phyloP scores from a whole-genome alignment of 2,113 vertebrate species.

The Neoarius graeffei region DNA sequence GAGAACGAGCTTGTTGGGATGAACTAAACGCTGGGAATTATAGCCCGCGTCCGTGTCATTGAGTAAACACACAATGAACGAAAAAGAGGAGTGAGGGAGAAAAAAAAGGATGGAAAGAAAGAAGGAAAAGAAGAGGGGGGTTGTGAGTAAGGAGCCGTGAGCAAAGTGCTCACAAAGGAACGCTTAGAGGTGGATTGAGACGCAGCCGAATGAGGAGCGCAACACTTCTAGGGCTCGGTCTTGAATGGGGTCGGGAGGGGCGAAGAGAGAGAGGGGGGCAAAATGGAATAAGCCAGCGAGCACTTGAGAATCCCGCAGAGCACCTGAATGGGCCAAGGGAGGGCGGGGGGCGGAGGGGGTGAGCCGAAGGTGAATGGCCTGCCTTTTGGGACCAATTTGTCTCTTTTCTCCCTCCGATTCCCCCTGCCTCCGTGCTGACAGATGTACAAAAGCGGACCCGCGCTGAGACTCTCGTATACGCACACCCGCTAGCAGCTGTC shows the following conservation, averaged over 20 bases:
- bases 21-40: constrained; percentile 78
- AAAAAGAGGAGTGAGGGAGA: constrained; percentile 72
- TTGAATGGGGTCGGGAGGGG: constrained; percentile 82
- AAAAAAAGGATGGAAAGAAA: constrained; percentile 67
- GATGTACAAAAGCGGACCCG: constrained; percentile 99
- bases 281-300: constrained; percentile 99
- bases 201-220: constrained; percentile 91
- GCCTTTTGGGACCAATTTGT: constrained; percentile 99
- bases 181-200: constrained; percentile 82
- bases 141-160: constrained; percentile 76
- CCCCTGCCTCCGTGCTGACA: constrained; percentile 97
- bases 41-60: constrained; percentile 74
- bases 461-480: constrained; percentile 97
- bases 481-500: constrained; percentile 97
- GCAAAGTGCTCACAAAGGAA: constrained; percentile 86
- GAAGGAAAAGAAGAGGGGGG: constrained; percentile 43
- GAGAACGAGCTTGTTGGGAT: constrained; percentile 68
- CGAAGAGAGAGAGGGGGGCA: constrained; percentile 76
- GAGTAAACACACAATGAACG: constrained; percentile 80
- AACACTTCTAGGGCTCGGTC: constrained; percentile 96
- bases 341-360: constrained; percentile 72
- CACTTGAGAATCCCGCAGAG: constrained; percentile 97
- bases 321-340: constrained; percentile 91
- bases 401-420: constrained; percentile 94
- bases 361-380: constrained; percentile 98